Evolutionary conservation across 2,113 vertebrate genomes (phyloP).

Genomic region (Cinclus cinclus): DNA sequence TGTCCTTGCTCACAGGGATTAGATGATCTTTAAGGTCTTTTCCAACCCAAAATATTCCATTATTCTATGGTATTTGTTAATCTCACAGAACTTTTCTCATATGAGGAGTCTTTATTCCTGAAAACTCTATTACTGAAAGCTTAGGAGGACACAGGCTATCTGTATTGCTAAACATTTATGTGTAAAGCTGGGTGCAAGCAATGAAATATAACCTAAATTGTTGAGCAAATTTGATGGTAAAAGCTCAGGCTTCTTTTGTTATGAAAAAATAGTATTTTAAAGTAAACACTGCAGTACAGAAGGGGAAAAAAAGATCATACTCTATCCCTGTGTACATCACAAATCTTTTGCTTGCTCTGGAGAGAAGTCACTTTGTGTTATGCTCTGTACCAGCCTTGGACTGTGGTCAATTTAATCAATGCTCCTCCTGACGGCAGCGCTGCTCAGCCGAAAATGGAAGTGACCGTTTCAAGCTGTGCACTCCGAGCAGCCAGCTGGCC

Average conservation of each 20-base stretch:
- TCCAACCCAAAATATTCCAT: background rate
- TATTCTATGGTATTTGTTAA: background rate
- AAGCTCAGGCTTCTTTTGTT: background rate
- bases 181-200: background rate
- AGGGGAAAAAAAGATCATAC: background rate
- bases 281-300: background rate
- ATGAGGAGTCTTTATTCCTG: background rate
- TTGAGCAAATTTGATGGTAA: background rate
- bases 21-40: background rate
- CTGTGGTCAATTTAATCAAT: slow-evolving; percentile 36
- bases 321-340: background rate
- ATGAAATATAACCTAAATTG: background rate
- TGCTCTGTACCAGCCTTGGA: slow-evolving; percentile 24
- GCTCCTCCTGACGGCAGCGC: slow-evolving; percentile 42
- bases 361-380: background rate
- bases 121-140: background rate
- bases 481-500: slow-evolving; percentile 42
- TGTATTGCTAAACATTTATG: background rate
- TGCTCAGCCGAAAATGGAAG: slow-evolving; percentile 18
- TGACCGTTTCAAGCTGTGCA: slow-evolving; percentile 43
- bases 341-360: background rate
- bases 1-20: background rate
- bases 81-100: background rate
- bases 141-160: background rate
- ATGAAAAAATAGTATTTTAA: background rate